phyloP scores from a whole-genome alignment of 2,113 vertebrate genomes.

The Grus americana region DNA sequence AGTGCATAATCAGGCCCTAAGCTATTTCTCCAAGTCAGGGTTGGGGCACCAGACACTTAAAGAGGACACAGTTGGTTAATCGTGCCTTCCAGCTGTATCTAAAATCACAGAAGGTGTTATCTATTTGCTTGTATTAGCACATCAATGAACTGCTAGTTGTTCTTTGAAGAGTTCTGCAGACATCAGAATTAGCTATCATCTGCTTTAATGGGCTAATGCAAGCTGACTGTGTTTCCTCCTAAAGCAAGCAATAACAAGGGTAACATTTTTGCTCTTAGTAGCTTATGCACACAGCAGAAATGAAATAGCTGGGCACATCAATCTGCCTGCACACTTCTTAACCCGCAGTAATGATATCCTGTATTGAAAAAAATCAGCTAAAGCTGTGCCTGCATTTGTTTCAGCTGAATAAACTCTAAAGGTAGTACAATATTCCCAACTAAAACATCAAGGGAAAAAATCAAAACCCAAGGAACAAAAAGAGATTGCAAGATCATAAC shows the following conservation, averaged over 20 bases:
- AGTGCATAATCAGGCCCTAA: not conserved
- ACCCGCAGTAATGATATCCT: not conserved
- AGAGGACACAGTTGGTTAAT: constrained; percentile 17
- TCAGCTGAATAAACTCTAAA: not conserved
- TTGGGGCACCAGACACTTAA: not conserved
- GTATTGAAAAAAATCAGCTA: not conserved
- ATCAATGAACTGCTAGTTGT: not conserved
- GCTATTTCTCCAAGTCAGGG: not conserved
- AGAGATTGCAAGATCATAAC: not conserved
- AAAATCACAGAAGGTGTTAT: constrained; percentile 1
- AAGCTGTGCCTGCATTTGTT: not conserved
- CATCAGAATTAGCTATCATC: not conserved
- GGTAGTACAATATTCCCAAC: not conserved
- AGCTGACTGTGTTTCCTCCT: not conserved
- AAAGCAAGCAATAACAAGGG: not conserved
- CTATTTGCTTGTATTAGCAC: not conserved
- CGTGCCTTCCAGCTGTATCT: not conserved
- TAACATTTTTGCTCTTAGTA: not conserved
- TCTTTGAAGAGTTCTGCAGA: constrained; percentile 10
- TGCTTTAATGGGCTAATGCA: not conserved
- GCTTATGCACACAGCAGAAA: not conserved
- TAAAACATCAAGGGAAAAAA: not conserved
- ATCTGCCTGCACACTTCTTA: not conserved
- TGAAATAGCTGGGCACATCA: not conserved
- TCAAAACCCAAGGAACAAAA: not conserved